Conservation (phyloP, 2,797 vertebrate genomes). For the Phataginus tetradactyla region DNA sequence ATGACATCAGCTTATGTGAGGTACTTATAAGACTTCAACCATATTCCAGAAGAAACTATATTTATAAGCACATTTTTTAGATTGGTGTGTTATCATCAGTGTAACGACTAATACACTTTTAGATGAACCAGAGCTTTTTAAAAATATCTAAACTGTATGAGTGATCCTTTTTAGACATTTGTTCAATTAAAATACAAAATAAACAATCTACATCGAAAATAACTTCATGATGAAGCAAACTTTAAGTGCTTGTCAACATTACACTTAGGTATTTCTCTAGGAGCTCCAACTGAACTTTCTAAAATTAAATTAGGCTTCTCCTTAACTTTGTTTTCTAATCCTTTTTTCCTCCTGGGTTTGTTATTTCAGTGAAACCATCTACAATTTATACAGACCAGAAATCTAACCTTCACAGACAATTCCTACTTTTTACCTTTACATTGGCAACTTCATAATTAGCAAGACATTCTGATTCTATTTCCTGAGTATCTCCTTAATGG, state of each 20-base stretch:
- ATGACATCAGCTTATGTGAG: background rate
- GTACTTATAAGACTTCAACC: background rate
- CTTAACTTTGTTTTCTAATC: background rate
- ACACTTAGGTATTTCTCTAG: background rate
- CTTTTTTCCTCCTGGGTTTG: background rate
- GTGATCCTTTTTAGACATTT: background rate
- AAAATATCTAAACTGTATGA: background rate
- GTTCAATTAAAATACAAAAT: background rate
- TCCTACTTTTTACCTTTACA: background rate
- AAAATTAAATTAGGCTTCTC: background rate
- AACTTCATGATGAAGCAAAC: background rate
- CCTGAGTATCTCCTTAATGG: background rate
- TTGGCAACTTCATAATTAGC: background rate
- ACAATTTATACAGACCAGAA: background rate
- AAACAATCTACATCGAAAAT: background rate
- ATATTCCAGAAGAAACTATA: background rate
- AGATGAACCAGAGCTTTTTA: background rate
- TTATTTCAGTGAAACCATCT: background rate
- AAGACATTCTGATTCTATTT: background rate
- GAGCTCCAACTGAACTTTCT: background rate
- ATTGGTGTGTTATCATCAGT: background rate
- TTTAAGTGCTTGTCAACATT: background rate
- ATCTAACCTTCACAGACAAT: background rate
- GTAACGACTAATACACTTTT: background rate
- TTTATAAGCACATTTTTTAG: background rate